Percentiles rank a stretch among this genome's conserved stretches.
Evolutionary conservation across 2,113 vertebrate species (phyloP).

Genomic region (Oostethus manadensis): DNA sequence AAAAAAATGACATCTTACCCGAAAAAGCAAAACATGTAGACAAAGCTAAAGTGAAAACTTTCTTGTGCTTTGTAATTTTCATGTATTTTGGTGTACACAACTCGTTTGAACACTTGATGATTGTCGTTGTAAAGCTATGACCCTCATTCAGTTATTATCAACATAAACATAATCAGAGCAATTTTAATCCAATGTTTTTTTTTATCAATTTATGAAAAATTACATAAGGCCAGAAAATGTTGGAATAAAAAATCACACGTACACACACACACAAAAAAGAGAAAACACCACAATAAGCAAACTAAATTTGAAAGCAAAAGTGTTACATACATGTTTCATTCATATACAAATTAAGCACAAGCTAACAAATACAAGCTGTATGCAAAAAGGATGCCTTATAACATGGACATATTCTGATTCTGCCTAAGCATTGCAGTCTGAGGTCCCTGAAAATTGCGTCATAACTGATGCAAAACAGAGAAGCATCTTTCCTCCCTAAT

Average conservation of each 20-base stretch:
- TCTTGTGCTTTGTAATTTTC: constrained; percentile 47
- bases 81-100: constrained; percentile 28
- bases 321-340: constrained; percentile 41
- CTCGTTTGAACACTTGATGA: constrained; percentile 36
- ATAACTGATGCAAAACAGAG: constrained; percentile 41
- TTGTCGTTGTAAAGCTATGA: constrained; percentile 73
- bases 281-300: constrained; percentile 59
- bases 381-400: constrained; percentile 36
- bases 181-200: constrained; percentile 65
- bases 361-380: constrained; percentile 50
- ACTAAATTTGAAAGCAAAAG: constrained; percentile 34
- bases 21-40: constrained; percentile 55
- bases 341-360: constrained; percentile 43
- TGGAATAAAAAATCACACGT: constrained; percentile 51
- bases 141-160: constrained; percentile 60
- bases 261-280: constrained; percentile 5
- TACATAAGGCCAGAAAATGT: constrained; percentile 68
- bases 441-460: constrained; percentile 65
- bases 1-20: constrained; percentile 65
- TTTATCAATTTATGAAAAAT: constrained; percentile 69
- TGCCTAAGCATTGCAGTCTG: constrained; percentile 51
- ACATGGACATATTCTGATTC: constrained; percentile 41
- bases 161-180: constrained; percentile 56
- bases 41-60: constrained; percentile 45
- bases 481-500: constrained; percentile 35